phyloP scores from a whole-genome alignment of 1,140 invertebrate genomes.

The Thaumatotibia leucotreta region DNA sequence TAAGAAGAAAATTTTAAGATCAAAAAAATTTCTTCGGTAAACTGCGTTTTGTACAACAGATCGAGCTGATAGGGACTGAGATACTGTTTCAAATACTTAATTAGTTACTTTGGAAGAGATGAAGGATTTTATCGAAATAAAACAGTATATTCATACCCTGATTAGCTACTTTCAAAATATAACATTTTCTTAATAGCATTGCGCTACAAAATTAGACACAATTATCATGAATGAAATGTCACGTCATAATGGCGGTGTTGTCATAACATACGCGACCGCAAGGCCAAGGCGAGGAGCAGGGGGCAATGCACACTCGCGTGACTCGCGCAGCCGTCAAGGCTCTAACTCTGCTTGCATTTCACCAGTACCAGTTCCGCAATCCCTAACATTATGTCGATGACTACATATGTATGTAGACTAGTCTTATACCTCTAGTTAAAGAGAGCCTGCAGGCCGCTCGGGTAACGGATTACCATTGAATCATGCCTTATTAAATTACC shows the following conservation, averaged over 20 bases:
- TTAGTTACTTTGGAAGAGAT: no score
- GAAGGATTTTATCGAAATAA: no score
- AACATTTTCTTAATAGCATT: not conserved
- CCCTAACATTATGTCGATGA: not conserved
- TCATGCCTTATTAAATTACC: constrained; percentile 6
- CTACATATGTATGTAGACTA: not conserved
- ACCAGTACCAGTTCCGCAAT: not conserved
- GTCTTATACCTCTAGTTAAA: not conserved
- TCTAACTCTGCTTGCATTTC: not conserved
- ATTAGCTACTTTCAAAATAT: no score
- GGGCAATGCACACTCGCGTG: constrained; percentile 1
- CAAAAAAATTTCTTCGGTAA: not conserved
- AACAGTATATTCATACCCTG: no score
- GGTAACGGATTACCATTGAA: not conserved
- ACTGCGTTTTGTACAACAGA: not conserved
- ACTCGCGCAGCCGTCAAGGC: not conserved
- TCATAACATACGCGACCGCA: constrained; percentile 8
- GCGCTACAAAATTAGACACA: not conserved
- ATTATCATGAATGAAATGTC: constrained; percentile 8
- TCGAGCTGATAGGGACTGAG: not conserved
- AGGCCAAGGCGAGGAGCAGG: constrained; percentile 1
- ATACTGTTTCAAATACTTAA: no score
- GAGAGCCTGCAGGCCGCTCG: not conserved
- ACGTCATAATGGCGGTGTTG: constrained; percentile 4
- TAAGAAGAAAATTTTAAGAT: not conserved